These are phyloP conservation scores for Drosophila punjabiensis DNA, from an alignment of 1,140 invertebrate species.

Conservation along the genomic window DNA sequence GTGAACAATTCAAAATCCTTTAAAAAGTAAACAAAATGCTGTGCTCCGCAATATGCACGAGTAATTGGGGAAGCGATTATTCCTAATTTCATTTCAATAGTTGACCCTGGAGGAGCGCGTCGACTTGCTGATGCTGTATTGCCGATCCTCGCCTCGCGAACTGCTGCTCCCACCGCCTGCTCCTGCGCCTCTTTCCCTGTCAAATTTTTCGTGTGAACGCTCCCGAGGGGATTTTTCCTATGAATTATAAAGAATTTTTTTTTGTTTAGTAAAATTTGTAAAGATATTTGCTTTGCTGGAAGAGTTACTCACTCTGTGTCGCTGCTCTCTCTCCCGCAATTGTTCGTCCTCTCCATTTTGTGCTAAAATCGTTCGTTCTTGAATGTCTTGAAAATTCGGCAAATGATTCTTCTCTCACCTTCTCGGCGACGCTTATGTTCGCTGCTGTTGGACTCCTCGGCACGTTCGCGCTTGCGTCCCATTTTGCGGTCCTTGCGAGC, in stretches of 20 bases:
- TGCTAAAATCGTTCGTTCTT: conserved; percentile 65
- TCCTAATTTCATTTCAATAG: conserved; percentile 50
- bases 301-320: conserved; percentile 68
- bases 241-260: not conserved
- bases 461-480: conserved; percentile 90
- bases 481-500: conserved; percentile 91
- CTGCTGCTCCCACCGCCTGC: conserved; percentile 31
- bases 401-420: conserved; percentile 86
- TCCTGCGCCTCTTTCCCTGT: conserved; percentile 57
- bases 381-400: conserved; percentile 33
- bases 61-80: conserved; percentile 8
- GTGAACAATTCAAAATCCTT: conserved; percentile 23
- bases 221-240: conserved; percentile 82
- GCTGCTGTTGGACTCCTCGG: conserved; percentile 88
- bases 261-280: not conserved
- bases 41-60: conserved; percentile 26
- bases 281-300: not conserved
- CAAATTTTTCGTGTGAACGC: conserved; percentile 82
- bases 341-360: conserved; percentile 83
- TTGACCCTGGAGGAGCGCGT: conserved; percentile 75
- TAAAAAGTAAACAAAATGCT: conserved; percentile 66
- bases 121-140: conserved; percentile 72
- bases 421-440: conserved; percentile 91
- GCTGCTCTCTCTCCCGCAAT: conserved; percentile 74
- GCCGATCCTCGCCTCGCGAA: conserved; percentile 74